phyloP scores from a whole-genome alignment of 2,797 vertebrate genomes.

The Oreochromis mossambicus region DNA sequence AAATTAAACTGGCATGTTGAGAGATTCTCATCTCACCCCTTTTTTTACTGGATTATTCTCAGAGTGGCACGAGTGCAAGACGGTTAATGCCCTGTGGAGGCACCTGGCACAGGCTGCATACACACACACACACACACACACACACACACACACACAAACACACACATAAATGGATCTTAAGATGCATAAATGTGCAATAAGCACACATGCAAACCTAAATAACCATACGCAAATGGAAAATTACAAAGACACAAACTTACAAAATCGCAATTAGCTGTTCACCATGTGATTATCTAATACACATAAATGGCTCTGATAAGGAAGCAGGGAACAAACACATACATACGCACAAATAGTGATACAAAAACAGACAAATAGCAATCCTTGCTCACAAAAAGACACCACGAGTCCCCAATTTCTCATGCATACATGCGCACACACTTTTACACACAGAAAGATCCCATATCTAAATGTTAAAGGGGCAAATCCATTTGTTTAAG shows the following conservation, averaged over 20 bases:
- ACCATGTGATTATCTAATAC: constrained; percentile 27
- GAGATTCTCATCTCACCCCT: constrained; percentile 84
- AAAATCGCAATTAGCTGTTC: constrained; percentile 25
- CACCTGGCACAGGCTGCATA: constrained; percentile 42
- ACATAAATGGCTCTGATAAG: constrained; percentile 11
- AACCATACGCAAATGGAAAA: constrained; percentile 1
- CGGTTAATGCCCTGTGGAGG: constrained; percentile 65
- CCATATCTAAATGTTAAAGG: constrained; percentile 60
- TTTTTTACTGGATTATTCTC: constrained; percentile 81
- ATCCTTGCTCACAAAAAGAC: constrained; percentile 20
- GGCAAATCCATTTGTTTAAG: constrained; percentile 69
- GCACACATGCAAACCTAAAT: neutral
- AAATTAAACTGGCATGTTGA: constrained; percentile 95
- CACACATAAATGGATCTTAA: neutral
- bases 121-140: neutral
- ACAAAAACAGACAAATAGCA: constrained; percentile 15
- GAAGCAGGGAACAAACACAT: neutral
- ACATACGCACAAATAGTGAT: neutral
- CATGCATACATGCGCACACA: neutral
- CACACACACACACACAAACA: neutral
- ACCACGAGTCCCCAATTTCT: constrained; percentile 8
- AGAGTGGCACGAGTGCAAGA: constrained; percentile 67
- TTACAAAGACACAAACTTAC: neutral
- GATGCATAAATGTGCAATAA: constrained; percentile 12
- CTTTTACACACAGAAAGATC: constrained; percentile 8